Evolutionary conservation across 2,113 vertebrate species (phyloP).

Genomic region (Otolemur garnettii): DNA sequence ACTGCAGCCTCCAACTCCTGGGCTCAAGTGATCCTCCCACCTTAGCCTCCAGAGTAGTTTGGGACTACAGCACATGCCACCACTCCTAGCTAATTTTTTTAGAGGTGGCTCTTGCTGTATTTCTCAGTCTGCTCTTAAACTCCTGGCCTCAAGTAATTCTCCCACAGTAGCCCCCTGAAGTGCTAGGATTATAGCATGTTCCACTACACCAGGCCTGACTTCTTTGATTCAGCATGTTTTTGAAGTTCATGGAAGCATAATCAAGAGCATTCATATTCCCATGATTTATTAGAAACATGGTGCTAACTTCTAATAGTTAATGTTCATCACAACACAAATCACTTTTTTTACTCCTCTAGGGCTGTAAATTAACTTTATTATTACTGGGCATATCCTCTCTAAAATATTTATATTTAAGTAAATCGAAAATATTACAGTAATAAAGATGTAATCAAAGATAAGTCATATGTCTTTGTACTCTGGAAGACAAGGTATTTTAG

Average conservation of each 20-base stretch:
- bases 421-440: slow-evolving; percentile 35
- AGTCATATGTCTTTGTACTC: slow-evolving; percentile 57
- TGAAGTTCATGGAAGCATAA: background rate
- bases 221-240: slow-evolving; percentile 41
- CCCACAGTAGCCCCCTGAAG: no score
- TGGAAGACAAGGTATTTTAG: slow-evolving; percentile 55
- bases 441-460: slow-evolving; percentile 57
- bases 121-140: no score
- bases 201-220: background rate
- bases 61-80: no score
- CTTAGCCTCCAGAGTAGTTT: no score
- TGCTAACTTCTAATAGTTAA: slow-evolving; percentile 18
- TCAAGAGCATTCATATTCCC: slow-evolving; percentile 31
- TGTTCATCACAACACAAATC: slow-evolving; percentile 44
- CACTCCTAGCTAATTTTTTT: no score
- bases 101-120: no score
- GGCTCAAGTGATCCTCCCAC: no score
- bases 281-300: slow-evolving; percentile 39
- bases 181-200: no score
- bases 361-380: slow-evolving; percentile 50
- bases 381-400: background rate
- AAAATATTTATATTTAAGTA: slow-evolving; percentile 57
- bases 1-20: no score
- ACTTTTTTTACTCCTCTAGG: slow-evolving; percentile 14
- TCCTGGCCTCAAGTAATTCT: no score